A percentile compares a stretch with the other conserved stretches of the same genome.
These are phyloP conservation scores for Cepaea hortensis DNA, from an alignment of 2,888 invertebrate species.

Conservation along the genomic window DNA sequence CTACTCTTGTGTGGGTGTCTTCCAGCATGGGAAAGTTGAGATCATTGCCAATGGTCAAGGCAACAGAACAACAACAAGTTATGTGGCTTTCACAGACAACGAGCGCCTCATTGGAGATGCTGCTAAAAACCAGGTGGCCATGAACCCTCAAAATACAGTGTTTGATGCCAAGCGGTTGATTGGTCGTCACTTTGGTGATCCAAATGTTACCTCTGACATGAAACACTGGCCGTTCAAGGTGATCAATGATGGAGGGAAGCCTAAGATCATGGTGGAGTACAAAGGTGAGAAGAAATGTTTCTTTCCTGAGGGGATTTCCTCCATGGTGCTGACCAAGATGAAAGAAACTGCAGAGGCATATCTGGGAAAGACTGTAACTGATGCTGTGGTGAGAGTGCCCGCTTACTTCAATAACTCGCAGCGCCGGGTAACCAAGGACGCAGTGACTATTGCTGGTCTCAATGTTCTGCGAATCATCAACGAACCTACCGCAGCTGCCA, in stretches of 20 bases:
- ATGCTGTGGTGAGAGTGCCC: too few relatives aligned
- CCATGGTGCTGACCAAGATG: conserved; percentile 84
- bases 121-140: conserved; percentile 78
- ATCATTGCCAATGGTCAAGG: conserved; percentile 79
- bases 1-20: too few relatives aligned
- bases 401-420: too few relatives aligned
- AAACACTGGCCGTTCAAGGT: conserved; percentile 89
- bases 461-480: conserved; percentile 79
- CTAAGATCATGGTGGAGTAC: conserved; percentile 80
- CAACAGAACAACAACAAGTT: conserved; percentile 85
- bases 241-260: conserved; percentile 68
- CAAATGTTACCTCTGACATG: conserved; percentile 85
- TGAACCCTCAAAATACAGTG: conserved; percentile 84
- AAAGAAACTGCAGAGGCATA: too few relatives aligned
- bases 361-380: too few relatives aligned
- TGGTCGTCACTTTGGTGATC: too few relatives aligned
- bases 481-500: conserved; percentile 76
- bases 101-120: too few relatives aligned
- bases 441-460: too few relatives aligned
- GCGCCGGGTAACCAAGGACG: too few relatives aligned
- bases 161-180: too few relatives aligned
- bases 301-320: conserved; percentile 93
- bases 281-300: conserved; percentile 79
- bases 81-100: conserved; percentile 79
- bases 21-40: too few relatives aligned